phyloP scores from a whole-genome alignment of 2,888 invertebrate species.

The Tiliacea aurago region DNA sequence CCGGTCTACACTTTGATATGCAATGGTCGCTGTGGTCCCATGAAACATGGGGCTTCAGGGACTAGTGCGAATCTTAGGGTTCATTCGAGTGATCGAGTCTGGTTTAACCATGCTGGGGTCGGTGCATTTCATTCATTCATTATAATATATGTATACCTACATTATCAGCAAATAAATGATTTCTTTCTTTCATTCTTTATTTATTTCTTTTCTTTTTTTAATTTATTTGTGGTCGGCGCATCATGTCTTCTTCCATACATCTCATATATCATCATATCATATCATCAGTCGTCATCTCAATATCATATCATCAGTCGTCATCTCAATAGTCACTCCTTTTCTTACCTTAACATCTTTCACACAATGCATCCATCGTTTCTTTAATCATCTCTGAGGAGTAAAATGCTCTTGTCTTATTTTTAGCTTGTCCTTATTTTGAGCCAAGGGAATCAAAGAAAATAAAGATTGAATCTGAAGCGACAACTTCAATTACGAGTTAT shows the following conservation, averaged over 20 bases:
- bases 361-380: background rate
- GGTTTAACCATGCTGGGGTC: too few species aligned
- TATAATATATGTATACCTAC: too few species aligned
- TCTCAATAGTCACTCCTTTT: background rate
- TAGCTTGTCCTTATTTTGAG: conserved; percentile 87
- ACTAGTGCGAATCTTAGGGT: too few species aligned
- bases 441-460: conserved; percentile 82
- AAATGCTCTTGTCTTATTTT: background rate
- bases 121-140: too few species aligned
- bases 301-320: background rate
- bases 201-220: too few species aligned
- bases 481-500: conserved; percentile 56
- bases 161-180: too few species aligned
- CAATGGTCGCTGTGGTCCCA: too few species aligned
- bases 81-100: too few species aligned
- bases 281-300: background rate
- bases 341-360: too few species aligned
- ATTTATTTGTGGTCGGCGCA: background rate
- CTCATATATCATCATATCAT: background rate
- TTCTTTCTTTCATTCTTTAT: too few species aligned
- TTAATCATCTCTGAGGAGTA: background rate
- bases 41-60: too few species aligned
- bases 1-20: too few species aligned
- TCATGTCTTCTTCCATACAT: background rate
- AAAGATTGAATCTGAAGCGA: conserved; percentile 66